Conservation (phyloP, 2,888 invertebrate genomes). For the Thalpophila matura region DNA sequence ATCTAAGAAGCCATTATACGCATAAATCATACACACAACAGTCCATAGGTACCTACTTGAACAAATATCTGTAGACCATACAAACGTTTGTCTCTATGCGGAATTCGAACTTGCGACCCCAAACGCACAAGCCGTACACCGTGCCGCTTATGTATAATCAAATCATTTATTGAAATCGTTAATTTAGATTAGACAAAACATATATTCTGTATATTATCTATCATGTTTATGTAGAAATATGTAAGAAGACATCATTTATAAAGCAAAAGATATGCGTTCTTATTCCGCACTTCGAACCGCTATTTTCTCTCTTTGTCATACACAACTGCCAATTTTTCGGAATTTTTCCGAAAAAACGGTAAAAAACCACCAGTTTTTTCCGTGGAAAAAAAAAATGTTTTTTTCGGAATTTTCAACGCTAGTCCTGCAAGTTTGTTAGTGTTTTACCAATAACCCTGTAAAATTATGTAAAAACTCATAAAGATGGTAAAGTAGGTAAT, state of each 20-base stretch:
- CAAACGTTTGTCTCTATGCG: conserved; percentile 48
- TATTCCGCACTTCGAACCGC: neutral
- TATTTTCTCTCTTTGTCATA: too few relatives aligned
- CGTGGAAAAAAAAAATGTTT: too few relatives aligned
- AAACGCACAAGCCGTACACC: conserved; percentile 8
- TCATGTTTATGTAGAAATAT: too few relatives aligned
- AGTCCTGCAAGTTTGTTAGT: too few relatives aligned
- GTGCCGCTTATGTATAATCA: conserved; percentile 1
- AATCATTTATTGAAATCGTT: neutral
- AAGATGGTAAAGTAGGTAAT: conserved; percentile 7
- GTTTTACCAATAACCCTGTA: too few relatives aligned
- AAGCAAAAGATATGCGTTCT: too few relatives aligned
- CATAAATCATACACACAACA: conserved; percentile 50
- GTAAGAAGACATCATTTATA: too few relatives aligned
- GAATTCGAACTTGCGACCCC: conserved; percentile 50
- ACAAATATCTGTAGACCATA: conserved; percentile 47
- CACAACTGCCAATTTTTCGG: too few relatives aligned
- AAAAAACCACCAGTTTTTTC: too few relatives aligned
- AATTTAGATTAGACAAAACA: neutral
- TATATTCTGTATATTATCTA: too few relatives aligned
- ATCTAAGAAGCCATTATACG: conserved; percentile 24
- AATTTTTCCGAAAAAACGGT: too few relatives aligned
- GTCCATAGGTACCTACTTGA: conserved; percentile 29
- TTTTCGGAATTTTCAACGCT: too few relatives aligned
- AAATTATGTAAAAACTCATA: conserved; percentile 20